Conservation (phyloP, 2,113 vertebrate genomes). For the Balaeniceps rex region DNA sequence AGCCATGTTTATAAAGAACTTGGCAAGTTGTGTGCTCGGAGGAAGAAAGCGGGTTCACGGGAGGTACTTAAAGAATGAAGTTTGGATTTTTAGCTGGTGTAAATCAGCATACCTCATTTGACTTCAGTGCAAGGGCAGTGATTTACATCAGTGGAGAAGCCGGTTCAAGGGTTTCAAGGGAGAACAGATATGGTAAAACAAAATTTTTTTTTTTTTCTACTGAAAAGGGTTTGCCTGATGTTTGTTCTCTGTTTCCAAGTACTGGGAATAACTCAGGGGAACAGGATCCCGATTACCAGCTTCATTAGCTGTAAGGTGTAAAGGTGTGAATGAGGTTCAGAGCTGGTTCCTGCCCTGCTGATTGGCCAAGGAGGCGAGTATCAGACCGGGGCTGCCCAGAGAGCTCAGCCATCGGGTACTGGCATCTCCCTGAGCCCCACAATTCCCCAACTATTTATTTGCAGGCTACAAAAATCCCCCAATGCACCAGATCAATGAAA, state of each 20-base stretch:
- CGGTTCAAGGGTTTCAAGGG: background rate
- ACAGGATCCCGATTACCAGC: background rate
- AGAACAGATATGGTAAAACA: background rate
- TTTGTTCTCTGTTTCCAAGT: background rate
- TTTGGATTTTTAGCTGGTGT: background rate
- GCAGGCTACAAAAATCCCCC: background rate
- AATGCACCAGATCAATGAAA: background rate
- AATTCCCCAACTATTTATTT: background rate
- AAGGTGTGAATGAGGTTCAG: background rate
- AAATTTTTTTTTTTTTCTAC: background rate
- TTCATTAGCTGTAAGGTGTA: background rate
- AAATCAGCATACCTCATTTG: background rate
- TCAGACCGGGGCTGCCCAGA: background rate
- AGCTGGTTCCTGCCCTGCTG: background rate
- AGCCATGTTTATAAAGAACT: constrained; percentile 8
- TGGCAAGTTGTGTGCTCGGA: background rate
- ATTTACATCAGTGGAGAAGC: background rate
- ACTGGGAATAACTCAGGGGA: background rate
- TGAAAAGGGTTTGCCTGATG: background rate
- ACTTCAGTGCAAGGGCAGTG: background rate
- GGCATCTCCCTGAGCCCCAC: background rate
- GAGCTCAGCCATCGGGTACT: background rate
- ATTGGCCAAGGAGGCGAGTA: background rate
- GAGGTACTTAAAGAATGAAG: background rate
- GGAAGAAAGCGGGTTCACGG: background rate